Conservation (phyloP, 2,113 vertebrate species). For the Leptobrachium ailaonicum region DNA sequence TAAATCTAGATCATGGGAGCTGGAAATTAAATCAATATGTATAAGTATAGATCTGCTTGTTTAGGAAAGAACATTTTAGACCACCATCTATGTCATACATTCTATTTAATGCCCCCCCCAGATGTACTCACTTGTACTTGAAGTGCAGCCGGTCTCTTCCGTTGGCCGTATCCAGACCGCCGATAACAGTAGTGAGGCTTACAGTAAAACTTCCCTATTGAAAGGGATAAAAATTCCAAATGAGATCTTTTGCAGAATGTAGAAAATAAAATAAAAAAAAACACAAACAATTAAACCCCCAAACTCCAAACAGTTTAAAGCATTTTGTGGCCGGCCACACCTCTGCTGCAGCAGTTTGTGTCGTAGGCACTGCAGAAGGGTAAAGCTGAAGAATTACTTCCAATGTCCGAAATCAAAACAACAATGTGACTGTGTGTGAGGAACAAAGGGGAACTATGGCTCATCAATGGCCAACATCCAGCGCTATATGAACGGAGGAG, state of each 20-base stretch:
- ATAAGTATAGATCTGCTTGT: too few species aligned
- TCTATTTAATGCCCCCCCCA: not conserved
- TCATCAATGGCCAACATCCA: slow-evolving; percentile 63
- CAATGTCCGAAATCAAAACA: slow-evolving; percentile 57
- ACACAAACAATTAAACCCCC: not conserved
- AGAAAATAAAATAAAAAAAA: slow-evolving; percentile 28
- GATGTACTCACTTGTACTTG: slow-evolving; percentile 76
- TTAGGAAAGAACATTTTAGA: too few species aligned
- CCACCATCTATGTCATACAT: too few species aligned
- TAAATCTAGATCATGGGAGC: too few species aligned
- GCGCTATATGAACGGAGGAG: slow-evolving; percentile 63
- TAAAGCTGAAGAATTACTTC: not conserved
- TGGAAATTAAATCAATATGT: too few species aligned
- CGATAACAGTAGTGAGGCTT: slow-evolving; percentile 97
- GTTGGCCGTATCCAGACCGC: slow-evolving; percentile 87
- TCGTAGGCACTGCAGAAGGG: not conserved
- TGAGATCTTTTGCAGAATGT: not conserved
- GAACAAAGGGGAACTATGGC: slow-evolving; percentile 67
- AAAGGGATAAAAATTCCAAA: slow-evolving; percentile 8
- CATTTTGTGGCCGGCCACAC: not conserved
- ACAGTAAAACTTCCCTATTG: slow-evolving; percentile 96
- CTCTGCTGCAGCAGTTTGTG: not conserved
- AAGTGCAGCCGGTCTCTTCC: slow-evolving; percentile 85
- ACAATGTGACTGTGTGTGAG: slow-evolving; percentile 74
- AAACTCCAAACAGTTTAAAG: too few species aligned